These are phyloP conservation scores for Heterotilapia buettikoferi DNA, from an alignment of 2,113 vertebrate species.

Conservation along the genomic window DNA sequence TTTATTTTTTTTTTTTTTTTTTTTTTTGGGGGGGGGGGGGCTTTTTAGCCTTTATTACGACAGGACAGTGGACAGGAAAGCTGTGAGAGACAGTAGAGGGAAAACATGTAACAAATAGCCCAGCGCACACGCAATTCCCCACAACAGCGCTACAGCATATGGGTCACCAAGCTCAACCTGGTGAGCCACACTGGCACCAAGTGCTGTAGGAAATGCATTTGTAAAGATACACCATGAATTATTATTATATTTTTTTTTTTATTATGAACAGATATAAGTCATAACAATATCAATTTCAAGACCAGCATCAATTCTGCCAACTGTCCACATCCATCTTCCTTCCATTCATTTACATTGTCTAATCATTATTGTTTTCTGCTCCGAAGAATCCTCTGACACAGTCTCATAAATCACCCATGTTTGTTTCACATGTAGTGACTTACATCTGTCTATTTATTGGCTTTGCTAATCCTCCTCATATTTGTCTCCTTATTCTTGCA, in stretches of 20 bases:
- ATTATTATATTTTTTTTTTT: neutral
- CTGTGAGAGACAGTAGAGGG: neutral
- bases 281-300: neutral
- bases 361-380: neutral
- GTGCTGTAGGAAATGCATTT: neutral
- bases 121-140: neutral
- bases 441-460: constrained; percentile 35
- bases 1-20: fast-evolving
- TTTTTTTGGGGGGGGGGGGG: fast-evolving
- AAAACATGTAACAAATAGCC: neutral
- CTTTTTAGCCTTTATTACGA: neutral
- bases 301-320: neutral
- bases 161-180: neutral
- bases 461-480: constrained; percentile 6
- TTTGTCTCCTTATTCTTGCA: constrained; percentile 2
- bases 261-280: neutral
- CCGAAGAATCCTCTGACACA: neutral
- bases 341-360: neutral
- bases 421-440: neutral
- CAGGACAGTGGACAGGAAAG: neutral
- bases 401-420: neutral
- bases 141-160: neutral
- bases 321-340: neutral
- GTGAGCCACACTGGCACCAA: neutral
- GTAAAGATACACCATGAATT: neutral